Evolutionary conservation across 2,113 vertebrate species (phyloP), one percentile per base, ranked within the genome.

Genomic region (Rhea pennata): DNA sequence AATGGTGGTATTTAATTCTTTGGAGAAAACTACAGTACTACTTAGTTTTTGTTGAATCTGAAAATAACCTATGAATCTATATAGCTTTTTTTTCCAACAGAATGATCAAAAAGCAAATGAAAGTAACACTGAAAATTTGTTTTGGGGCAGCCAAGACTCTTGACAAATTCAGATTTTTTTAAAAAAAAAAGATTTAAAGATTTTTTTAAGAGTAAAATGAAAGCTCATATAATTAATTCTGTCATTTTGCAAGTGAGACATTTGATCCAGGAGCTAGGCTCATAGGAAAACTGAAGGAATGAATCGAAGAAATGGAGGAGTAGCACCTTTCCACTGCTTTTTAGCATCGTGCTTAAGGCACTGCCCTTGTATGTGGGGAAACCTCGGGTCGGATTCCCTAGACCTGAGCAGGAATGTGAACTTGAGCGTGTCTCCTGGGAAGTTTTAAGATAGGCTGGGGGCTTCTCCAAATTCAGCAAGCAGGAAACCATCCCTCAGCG

Each of bases 281-380:
- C 2, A 0, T 44, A 39, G 13, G 12, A 70, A 77, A 42, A 26
- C 5, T 0, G 40, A 8, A 74, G 16, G 1, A 58, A 5, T 31
- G 14, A 42, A 69, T 36, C 12, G 20, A 9, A 61, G 33, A 64
- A 67, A 36, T 64, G 33, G 31, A 39, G 26, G 78, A 54, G 44
- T 56, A 61, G 27, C 29, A 24, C 13, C 21, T 85, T 44, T 12
- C 29, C 0, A 0, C 54, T 72, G 10, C 65, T 77, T 86, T 67
- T 46, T 40, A 78, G n/a, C 56, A 31, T 81, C 80, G 5, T 40
- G 62, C 23, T 65, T 40, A 65, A 65, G 36, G 13, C 36, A 40
- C 62, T 65, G 21, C 15, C 1, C 6, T 53, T 31, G 7, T 56
- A 10, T 17, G 44, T 6, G 1, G 10, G 1, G 1, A 73, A 80